Evolutionary conservation across 1,140 invertebrate genomes (phyloP), one percentile per base, ranked within the genome.

Genomic region (Anastrepha ludens): DNA sequence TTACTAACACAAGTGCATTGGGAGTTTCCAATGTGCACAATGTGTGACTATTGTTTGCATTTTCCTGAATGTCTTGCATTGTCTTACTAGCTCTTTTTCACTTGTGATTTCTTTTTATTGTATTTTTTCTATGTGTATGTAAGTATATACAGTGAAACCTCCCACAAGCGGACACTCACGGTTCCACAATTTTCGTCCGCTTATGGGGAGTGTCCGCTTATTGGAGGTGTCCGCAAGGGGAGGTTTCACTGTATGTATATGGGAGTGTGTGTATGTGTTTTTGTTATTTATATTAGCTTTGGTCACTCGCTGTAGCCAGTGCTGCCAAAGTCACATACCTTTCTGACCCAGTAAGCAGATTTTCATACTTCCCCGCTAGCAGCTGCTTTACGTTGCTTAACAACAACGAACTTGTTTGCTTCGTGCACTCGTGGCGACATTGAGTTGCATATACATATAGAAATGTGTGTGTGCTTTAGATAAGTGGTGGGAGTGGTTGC

Each of bases 341-440:
- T 29, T 81, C 17, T 81, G 74, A 81, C 74, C 74, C 74, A 81
- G 74, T 81, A 81, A 81, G 55, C 74, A 55, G 74, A 5, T 81
- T 81, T 81, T 81, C 74, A 58, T 81, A 50, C 47, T 50, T 50
- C 47, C 74, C 47, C 74, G 47, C 41, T 17, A 74, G 15, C 67
- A 74, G 67, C 41, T 74, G 44, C 39, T 11, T 39, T 39, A 74
- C 47, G 13, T n/a, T 74, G 44, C 47, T 50, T 20, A 41, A 67
- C n/a, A 41, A 67, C 65, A 41, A 67, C 20, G 20, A 39, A 9
- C 39, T 6, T 3, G 13, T 67, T 11, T 47, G 15, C 4, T 1
- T 70, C 39, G 67, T 2, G 44, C 13, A 47, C 15, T 74, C 67
- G 67, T 74, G 67, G 15, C 41, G 67, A 74, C 67, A 74, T 74